Conservation (phyloP, 2,113 vertebrate genomes). For the Nycticorax nycticorax region DNA sequence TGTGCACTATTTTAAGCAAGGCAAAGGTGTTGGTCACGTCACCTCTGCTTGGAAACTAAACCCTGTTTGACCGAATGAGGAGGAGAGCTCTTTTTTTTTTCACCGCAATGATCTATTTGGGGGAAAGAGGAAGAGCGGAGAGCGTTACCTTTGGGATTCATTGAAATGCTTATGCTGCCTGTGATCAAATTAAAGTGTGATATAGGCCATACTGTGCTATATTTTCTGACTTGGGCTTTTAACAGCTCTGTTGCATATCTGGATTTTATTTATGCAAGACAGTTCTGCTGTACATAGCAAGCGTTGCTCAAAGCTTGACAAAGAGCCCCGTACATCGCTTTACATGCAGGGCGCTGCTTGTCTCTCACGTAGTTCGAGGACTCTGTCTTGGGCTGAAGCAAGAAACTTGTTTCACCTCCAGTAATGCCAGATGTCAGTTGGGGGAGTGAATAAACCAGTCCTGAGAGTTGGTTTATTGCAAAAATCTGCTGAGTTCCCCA, state of each 20-base stretch:
- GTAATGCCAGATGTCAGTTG: not conserved
- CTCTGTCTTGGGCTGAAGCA: not conserved
- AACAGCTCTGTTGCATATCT: not conserved
- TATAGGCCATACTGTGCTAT: rapidly evolving
- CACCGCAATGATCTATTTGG: not conserved
- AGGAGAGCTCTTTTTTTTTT: not conserved
- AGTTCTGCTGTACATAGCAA: not conserved
- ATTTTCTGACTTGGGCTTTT: not conserved
- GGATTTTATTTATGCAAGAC: not conserved
- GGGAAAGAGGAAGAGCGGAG: not conserved
- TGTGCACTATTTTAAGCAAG: not conserved
- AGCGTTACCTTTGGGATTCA: not conserved
- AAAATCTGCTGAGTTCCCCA: not conserved
- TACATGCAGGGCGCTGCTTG: not conserved
- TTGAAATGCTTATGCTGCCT: not conserved
- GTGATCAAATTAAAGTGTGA: not conserved
- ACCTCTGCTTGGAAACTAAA: not conserved
- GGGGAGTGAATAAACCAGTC: not conserved
- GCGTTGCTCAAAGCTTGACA: not conserved
- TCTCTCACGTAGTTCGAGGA: not conserved
- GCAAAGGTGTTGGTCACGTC: not conserved
- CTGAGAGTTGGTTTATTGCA: not conserved
- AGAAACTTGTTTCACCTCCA: not conserved
- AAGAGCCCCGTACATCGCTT: rapidly evolving
- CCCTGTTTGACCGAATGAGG: not conserved